These are phyloP conservation scores for Callipepla californica DNA, from an alignment of 2,113 vertebrate species.

Conservation along the genomic window DNA sequence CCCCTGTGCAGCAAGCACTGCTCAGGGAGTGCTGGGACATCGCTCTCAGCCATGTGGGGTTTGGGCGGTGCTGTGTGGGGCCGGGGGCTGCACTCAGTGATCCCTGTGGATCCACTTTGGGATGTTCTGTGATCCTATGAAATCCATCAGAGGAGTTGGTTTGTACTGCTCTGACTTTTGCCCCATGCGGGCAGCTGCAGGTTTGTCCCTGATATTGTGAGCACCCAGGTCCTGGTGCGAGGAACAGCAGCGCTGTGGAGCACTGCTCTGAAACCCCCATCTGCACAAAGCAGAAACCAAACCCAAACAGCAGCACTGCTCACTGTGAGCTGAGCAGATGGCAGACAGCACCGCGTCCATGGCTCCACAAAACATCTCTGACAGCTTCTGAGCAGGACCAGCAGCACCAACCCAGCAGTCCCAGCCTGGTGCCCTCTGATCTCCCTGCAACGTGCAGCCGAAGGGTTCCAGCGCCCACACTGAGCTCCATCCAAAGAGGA, in stretches of 20 bases:
- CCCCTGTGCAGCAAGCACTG: no score
- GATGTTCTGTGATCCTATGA: not conserved
- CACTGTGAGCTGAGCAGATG: not conserved
- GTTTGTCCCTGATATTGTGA: not conserved
- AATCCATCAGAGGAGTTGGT: no score
- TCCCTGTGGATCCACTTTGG: not conserved
- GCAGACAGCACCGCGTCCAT: fast-evolving
- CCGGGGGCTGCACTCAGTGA: not conserved
- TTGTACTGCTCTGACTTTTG: not conserved
- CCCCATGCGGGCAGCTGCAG: fast-evolving
- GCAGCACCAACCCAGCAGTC: not conserved
- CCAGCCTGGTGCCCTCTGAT: not conserved
- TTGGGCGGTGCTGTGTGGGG: not conserved
- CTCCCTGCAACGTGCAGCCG: not conserved
- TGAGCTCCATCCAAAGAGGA: not conserved
- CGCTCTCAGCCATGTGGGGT: no score
- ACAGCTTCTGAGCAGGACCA: not conserved
- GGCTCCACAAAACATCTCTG: not conserved
- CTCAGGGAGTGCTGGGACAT: no score
- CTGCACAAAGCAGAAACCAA: not conserved
- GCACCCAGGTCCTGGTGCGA: no score
- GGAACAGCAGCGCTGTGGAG: not conserved
- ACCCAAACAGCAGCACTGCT: not conserved
- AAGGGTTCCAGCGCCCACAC: not conserved
- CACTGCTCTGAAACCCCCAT: not conserved